Evolutionary conservation across 2,888 invertebrate genomes (phyloP).

Genomic region (Amaurobius ferox): DNA sequence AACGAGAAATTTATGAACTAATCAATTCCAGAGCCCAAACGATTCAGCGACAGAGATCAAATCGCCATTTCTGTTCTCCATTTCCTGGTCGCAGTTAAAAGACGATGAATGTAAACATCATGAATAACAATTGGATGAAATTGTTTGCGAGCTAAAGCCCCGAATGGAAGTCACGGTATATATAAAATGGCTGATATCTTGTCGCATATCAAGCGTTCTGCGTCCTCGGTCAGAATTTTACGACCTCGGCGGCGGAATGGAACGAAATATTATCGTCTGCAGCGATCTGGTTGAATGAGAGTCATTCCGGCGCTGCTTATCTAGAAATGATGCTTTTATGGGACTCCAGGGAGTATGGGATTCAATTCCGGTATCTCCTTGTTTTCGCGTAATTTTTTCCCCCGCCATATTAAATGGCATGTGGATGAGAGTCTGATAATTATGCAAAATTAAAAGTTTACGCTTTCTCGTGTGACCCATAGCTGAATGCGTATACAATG

Average conservation of each 20-base stretch:
- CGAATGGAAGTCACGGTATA: neutral
- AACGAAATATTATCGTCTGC: conserved; percentile 30
- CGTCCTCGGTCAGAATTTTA: conserved; percentile 26
- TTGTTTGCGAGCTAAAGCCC: neutral
- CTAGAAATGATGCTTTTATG: conserved; percentile 44
- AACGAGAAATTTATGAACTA: conserved; percentile 7
- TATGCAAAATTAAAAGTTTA: conserved; percentile 47
- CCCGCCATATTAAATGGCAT: conserved; percentile 21
- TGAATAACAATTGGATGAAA: conserved; percentile 36
- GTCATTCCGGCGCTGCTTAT: conserved; percentile 41
- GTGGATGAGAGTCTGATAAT: conserved; percentile 40
- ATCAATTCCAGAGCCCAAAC: conserved; percentile 4
- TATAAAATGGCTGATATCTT: conserved; percentile 31
- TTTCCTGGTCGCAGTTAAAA: conserved; percentile 34
- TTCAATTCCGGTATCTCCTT: conserved; percentile 22
- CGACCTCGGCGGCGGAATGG: conserved; percentile 30
- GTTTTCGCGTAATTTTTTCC: neutral
- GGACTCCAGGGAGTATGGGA: conserved; percentile 18
- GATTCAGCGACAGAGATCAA: conserved; percentile 16
- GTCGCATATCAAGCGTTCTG: conserved; percentile 22
- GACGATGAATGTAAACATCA: conserved; percentile 53
- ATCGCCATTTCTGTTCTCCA: conserved; percentile 25
- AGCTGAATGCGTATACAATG: neutral
- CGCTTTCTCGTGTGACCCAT: conserved; percentile 10
- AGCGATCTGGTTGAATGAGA: conserved; percentile 33